These are phyloP conservation scores for Sarotherodon lohbergeri DNA, from an alignment of 2,113 vertebrate species.

Conservation along the genomic window DNA sequence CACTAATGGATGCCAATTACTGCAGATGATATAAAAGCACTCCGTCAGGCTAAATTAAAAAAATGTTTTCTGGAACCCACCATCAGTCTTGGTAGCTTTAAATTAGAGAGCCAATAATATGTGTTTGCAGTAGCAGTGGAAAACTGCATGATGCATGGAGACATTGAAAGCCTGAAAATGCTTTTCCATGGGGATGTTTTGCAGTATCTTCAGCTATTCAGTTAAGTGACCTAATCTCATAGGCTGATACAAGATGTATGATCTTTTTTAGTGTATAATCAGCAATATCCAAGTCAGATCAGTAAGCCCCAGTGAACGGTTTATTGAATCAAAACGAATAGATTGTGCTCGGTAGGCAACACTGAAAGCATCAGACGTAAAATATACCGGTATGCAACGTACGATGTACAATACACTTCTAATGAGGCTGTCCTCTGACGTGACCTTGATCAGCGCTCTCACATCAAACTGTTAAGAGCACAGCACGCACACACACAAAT, in stretches of 20 bases:
- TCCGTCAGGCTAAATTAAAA: background rate
- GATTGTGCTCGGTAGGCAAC: conserved; percentile 4
- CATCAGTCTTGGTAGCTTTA: background rate
- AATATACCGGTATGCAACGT: conserved; percentile 10
- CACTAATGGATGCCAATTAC: background rate
- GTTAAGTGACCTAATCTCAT: conserved; percentile 55
- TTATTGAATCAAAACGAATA: conserved; percentile 53
- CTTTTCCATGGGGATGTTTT: conserved; percentile 38
- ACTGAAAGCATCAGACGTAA: background rate
- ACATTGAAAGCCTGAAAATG: background rate
- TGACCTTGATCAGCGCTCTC: conserved; percentile 47
- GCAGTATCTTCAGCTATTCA: conserved; percentile 25
- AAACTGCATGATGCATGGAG: conserved; percentile 8
- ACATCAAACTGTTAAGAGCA: conserved; percentile 4
- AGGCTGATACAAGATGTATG: conserved; percentile 36
- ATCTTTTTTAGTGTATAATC: conserved; percentile 38
- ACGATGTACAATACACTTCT: conserved; percentile 10
- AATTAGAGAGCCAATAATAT: conserved; percentile 30
- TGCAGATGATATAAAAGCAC: background rate
- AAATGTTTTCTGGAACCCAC: background rate
- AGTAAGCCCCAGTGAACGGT: conserved; percentile 36
- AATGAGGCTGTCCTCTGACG: conserved; percentile 29
- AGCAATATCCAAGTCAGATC: conserved; percentile 37
- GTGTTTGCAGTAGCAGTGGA: background rate
- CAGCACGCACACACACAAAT: background rate